phyloP scores from a whole-genome alignment of 2,113 vertebrate species.

The Myotis lucifugus region DNA sequence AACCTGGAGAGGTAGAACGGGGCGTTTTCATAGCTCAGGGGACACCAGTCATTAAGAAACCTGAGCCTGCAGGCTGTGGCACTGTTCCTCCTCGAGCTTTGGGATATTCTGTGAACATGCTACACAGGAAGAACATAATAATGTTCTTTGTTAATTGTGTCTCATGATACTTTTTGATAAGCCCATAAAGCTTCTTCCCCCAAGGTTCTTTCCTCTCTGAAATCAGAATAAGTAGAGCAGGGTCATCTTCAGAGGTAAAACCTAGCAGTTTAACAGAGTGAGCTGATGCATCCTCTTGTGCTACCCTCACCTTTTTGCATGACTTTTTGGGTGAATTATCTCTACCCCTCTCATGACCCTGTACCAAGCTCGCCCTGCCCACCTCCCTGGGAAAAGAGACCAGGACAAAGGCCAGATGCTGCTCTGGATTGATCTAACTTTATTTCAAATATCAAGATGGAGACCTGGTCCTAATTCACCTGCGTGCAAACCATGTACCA shows the following conservation, averaged over 20 bases:
- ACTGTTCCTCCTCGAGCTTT: background rate
- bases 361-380: rapidly evolving
- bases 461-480: background rate
- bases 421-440: background rate
- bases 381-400: background rate
- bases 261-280: background rate
- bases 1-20: background rate
- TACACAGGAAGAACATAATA: background rate
- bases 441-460: background rate
- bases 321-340: background rate
- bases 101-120: background rate
- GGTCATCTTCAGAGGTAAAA: background rate
- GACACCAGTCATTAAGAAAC: background rate
- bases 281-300: background rate
- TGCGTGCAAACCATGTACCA: background rate
- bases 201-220: background rate
- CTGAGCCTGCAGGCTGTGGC: background rate
- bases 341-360: background rate
- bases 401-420: background rate
- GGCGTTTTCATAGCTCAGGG: background rate
- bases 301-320: background rate
- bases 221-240: background rate
- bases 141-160: constrained; percentile 9
- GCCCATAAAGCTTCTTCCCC: background rate
- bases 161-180: background rate